A percentile compares a stretch with the other conserved stretches of the same genome.
phyloP scores from a whole-genome alignment of 1,140 invertebrate genomes.

The Hirudo medicinalis region DNA sequence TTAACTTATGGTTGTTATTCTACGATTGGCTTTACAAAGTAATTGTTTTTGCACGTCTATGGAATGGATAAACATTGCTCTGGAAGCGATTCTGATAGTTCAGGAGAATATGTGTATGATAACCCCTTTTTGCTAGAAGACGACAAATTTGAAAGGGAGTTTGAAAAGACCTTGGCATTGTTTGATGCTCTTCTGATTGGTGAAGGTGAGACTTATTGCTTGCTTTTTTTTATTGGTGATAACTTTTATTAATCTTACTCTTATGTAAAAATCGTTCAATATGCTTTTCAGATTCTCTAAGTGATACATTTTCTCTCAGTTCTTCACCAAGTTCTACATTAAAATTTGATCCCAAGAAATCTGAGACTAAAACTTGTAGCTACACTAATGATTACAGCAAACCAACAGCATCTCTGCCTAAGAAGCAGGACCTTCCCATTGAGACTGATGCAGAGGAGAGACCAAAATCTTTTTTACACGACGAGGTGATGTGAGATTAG shows the following conservation, averaged over 20 bases:
- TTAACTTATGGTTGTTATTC: too few species aligned
- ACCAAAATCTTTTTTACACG: constrained; percentile 11
- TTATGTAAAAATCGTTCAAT: neutral
- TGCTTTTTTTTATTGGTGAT: neutral
- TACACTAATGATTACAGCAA: neutral
- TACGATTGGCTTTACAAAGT: too few species aligned
- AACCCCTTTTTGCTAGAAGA: neutral
- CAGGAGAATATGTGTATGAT: neutral
- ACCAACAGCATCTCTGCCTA: neutral
- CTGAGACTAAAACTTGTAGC: neutral
- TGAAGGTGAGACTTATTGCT: neutral
- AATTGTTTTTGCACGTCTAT: neutral
- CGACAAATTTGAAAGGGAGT: constrained; percentile 11
- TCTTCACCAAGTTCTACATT: neutral
- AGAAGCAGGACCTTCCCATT: neutral
- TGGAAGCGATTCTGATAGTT: constrained; percentile 7
- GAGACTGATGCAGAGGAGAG: neutral
- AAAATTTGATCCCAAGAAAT: too few species aligned
- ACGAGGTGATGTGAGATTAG: neutral
- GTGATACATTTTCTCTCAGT: neutral
- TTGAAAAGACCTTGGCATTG: constrained; percentile 1
- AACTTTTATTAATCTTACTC: neutral
- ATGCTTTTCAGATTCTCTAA: neutral
- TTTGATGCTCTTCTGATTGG: constrained; percentile 5
- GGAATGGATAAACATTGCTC: constrained; percentile 3